These are phyloP conservation scores for Ctenoplectra terminalis DNA, from an alignment of 1,140 invertebrate genomes.

Conservation along the genomic window DNA sequence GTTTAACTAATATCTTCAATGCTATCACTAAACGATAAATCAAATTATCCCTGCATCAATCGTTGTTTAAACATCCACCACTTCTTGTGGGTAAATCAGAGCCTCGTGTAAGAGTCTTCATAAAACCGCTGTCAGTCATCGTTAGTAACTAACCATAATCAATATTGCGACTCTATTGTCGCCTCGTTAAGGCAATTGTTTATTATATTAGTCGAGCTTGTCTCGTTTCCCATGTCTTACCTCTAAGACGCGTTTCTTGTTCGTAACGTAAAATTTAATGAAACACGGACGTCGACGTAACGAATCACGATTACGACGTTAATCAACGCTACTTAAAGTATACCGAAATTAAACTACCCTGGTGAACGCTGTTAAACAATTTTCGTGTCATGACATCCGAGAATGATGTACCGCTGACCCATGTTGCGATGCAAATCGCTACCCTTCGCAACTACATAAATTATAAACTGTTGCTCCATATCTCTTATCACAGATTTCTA, in stretches of 20 bases:
- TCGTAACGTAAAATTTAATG: slow-evolving; percentile 48
- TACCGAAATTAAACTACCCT: too few species aligned
- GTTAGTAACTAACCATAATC: slow-evolving; percentile 60
- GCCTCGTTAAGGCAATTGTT: slow-evolving; percentile 77
- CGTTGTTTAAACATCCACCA: slow-evolving; percentile 32
- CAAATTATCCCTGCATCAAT: not conserved
- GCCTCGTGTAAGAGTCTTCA: slow-evolving; percentile 48
- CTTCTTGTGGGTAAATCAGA: slow-evolving; percentile 43
- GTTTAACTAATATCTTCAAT: not conserved
- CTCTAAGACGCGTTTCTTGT: slow-evolving; percentile 45
- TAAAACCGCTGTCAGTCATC: slow-evolving; percentile 73
- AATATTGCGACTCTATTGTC: slow-evolving; percentile 73
- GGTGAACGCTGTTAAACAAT: too few species aligned
- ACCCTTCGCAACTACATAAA: slow-evolving; percentile 6
- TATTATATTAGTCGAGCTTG: slow-evolving; percentile 71
- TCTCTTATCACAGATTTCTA: slow-evolving; percentile 34
- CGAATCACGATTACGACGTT: slow-evolving; percentile 33
- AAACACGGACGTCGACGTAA: slow-evolving; percentile 29
- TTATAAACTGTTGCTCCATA: slow-evolving; percentile 42
- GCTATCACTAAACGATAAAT: not conserved
- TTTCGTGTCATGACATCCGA: not conserved
- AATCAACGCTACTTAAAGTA: slow-evolving; percentile 17
- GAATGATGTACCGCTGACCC: slow-evolving; percentile 40
- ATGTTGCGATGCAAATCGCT: not conserved
- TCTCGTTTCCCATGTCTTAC: slow-evolving; percentile 30